Conservation (phyloP, 2,113 vertebrate species). For the Salvelinus sp. region DNA sequence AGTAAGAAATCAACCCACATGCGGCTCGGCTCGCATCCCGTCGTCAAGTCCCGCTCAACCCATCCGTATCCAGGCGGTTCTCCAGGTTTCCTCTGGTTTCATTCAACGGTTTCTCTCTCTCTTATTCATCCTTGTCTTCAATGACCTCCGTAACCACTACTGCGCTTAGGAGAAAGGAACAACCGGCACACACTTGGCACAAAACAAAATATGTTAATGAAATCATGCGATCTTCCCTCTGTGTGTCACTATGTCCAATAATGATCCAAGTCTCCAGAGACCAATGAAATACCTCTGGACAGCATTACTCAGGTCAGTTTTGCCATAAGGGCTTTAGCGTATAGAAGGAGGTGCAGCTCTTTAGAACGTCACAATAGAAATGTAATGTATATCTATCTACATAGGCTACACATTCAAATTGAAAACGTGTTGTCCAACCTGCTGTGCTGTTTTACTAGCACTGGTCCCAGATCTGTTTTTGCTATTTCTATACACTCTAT, state of each 20-base stretch:
- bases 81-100: slow-evolving; percentile 27
- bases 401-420: too few relatives aligned
- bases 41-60: slow-evolving; percentile 46
- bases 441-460: slow-evolving; percentile 70
- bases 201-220: slow-evolving; percentile 15
- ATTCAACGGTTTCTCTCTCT: slow-evolving; percentile 22
- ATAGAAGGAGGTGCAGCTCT: too few relatives aligned
- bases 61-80: slow-evolving; percentile 37
- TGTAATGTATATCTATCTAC: too few relatives aligned
- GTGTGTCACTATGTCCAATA: slow-evolving; percentile 38
- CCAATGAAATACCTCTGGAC: slow-evolving; percentile 61
- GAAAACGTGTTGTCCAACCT: too few relatives aligned
- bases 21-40: slow-evolving; percentile 11
- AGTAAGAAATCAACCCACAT: slow-evolving; percentile 41
- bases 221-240: not conserved
- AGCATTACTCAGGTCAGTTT: slow-evolving; percentile 43
- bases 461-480: too few relatives aligned
- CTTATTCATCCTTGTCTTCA: slow-evolving; percentile 32
- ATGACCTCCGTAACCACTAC: slow-evolving; percentile 60
- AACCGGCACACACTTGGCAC: slow-evolving; percentile 40
- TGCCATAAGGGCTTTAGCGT: slow-evolving; percentile 24
- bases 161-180: slow-evolving; percentile 46
- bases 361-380: too few relatives aligned
- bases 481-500: too few relatives aligned
- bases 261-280: slow-evolving; percentile 59